Conservation (phyloP, 2,888 invertebrate genomes). For the Seira ritae region DNA sequence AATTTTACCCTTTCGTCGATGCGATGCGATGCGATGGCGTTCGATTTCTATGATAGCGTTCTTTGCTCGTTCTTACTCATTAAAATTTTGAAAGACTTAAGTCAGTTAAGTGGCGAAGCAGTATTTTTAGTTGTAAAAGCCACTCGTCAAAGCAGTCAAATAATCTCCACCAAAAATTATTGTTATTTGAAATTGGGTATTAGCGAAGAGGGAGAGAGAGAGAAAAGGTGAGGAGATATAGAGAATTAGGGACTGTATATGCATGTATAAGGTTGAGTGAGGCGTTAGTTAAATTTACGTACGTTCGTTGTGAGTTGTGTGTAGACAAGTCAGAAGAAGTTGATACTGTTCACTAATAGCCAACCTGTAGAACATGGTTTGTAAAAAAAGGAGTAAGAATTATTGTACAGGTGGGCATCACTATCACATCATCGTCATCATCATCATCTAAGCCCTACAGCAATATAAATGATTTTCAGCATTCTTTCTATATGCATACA, state of each 20-base stretch:
- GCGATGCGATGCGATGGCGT: too few species aligned
- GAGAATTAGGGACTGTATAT: neutral
- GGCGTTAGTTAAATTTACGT: conserved; percentile 61
- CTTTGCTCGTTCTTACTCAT: too few species aligned
- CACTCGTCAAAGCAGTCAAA: conserved; percentile 40
- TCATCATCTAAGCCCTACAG: conserved; percentile 33
- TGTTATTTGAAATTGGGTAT: conserved; percentile 43
- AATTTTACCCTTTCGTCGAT: too few species aligned
- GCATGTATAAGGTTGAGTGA: conserved; percentile 48
- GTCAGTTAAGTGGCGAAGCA: neutral
- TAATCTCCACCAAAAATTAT: conserved; percentile 26
- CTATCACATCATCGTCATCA: conserved; percentile 49
- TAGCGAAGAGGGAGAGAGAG: conserved; percentile 21
- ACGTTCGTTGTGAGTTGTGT: conserved; percentile 49
- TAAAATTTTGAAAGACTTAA: conserved; percentile 26
- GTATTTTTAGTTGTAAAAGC: conserved; percentile 20
- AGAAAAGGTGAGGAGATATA: neutral
- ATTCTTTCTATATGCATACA: too few species aligned
- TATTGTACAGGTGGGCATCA: conserved; percentile 64
- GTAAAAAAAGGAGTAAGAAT: conserved; percentile 48
- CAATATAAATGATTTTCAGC: conserved; percentile 32
- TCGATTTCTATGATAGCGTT: too few species aligned
- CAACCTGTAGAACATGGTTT: conserved; percentile 62
- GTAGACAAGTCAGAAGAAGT: conserved; percentile 58
- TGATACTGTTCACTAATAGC: conserved; percentile 61